phyloP scores from a whole-genome alignment of 2,113 vertebrate species.

The Strix uralensis region DNA sequence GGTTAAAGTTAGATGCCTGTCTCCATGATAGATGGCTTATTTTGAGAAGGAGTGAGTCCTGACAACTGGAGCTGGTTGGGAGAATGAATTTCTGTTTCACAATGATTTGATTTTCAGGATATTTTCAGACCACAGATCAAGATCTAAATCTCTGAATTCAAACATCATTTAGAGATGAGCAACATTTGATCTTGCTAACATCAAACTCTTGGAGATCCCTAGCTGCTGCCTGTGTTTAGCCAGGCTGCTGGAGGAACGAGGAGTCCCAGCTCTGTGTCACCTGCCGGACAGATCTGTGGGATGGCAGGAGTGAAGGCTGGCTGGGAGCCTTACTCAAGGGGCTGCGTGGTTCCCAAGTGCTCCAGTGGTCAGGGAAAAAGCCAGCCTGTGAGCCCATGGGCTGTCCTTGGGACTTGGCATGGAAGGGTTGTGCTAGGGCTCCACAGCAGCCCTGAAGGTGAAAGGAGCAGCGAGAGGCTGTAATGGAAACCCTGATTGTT shows the following conservation, averaged over 20 bases:
- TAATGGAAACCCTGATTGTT: neutral
- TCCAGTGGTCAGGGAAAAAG: neutral
- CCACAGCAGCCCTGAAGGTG: neutral
- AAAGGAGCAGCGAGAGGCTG: neutral
- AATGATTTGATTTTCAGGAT: neutral
- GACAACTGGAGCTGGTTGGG: neutral
- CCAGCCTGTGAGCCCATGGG: neutral
- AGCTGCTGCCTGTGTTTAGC: neutral
- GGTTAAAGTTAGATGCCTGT: conserved; percentile 19
- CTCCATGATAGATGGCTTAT: conserved; percentile 19
- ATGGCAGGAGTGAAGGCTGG: neutral
- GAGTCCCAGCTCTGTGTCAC: neutral
- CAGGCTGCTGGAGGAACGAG: neutral
- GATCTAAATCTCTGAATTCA: neutral
- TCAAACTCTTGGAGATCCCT: neutral
- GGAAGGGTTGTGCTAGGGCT: neutral
- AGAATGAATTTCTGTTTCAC: neutral
- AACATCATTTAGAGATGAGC: neutral
- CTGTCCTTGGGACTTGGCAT: neutral
- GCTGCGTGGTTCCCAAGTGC: neutral
- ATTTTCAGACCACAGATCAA: neutral
- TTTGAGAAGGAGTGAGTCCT: neutral
- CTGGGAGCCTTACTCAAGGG: neutral
- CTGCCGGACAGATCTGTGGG: neutral
- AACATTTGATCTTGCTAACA: neutral